Evolutionary conservation across 1,140 invertebrate species (phyloP).

Genomic region (Acromyrmex charruanus): DNA sequence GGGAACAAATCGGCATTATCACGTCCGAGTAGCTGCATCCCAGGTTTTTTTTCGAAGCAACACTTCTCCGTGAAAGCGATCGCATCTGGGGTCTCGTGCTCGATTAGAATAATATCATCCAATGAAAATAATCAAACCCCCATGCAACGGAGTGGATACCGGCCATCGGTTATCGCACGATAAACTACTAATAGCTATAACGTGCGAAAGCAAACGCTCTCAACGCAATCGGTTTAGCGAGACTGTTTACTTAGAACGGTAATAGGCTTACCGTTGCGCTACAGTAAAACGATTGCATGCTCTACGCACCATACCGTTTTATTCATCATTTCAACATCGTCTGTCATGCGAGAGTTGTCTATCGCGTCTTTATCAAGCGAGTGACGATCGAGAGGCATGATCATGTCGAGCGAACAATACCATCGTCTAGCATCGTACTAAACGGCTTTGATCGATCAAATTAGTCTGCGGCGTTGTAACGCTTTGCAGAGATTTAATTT

Average conservation of each 20-base stretch:
- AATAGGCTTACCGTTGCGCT: constrained; percentile 72
- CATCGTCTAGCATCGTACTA: constrained; percentile 7
- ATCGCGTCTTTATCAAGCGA: constrained; percentile 40
- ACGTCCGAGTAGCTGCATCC: constrained; percentile 45
- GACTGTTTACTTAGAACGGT: constrained; percentile 72
- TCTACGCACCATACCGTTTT: background rate
- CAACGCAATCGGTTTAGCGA: constrained; percentile 73
- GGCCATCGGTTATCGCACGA: constrained; percentile 2
- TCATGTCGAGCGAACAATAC: constrained; percentile 34
- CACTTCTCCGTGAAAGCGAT: constrained; percentile 44
- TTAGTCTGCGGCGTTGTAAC: constrained; percentile 47
- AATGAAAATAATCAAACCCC: constrained; percentile 63
- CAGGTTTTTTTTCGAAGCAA: constrained; percentile 9
- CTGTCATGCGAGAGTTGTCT: background rate
- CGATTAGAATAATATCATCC: constrained; percentile 29
- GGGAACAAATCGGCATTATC: constrained; percentile 58
- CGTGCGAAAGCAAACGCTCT: constrained; percentile 79
- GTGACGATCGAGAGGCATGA: constrained; percentile 5
- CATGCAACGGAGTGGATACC: background rate
- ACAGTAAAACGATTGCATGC: constrained; percentile 41
- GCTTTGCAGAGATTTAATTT: constrained; percentile 52
- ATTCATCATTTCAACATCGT: constrained; percentile 30
- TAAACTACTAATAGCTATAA: constrained; percentile 75
- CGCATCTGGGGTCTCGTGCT: constrained; percentile 54
- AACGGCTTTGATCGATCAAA: constrained; percentile 57